These are phyloP conservation scores for Pygocentrus nattereri DNA, from an alignment of 2,797 vertebrate genomes.

Conservation along the genomic window DNA sequence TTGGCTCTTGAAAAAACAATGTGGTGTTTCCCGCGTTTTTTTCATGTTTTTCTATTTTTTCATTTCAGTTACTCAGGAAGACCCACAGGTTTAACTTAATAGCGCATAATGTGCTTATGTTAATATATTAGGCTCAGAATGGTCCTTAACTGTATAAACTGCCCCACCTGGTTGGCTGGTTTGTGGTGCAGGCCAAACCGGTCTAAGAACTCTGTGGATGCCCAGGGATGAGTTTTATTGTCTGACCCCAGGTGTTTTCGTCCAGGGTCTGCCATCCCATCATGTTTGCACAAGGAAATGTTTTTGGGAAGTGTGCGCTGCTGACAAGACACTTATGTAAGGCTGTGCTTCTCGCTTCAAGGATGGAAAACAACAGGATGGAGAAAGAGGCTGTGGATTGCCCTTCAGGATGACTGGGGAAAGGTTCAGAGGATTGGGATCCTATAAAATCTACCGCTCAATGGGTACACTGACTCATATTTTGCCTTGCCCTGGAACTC, in stretches of 20 bases:
- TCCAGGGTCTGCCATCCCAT: slow-evolving; percentile 63
- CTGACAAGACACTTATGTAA: slow-evolving; percentile 75
- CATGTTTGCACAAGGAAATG: slow-evolving; percentile 63
- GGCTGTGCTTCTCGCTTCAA: slow-evolving; percentile 65
- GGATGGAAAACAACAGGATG: slow-evolving; percentile 75
- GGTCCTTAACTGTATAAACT: slow-evolving; percentile 48
- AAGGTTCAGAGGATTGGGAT: slow-evolving; percentile 65
- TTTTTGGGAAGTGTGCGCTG: slow-evolving; percentile 81
- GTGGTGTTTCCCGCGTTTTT: slow-evolving; percentile 70
- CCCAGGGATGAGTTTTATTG: slow-evolving; percentile 69
- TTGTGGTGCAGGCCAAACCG: slow-evolving; percentile 66
- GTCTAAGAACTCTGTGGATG: slow-evolving; percentile 60
- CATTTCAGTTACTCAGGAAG: slow-evolving; percentile 20
- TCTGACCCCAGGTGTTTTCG: slow-evolving; percentile 66
- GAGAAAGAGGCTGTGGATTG: slow-evolving; percentile 63
- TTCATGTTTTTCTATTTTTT: slow-evolving; percentile 63
- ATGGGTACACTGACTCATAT: slow-evolving; percentile 57
- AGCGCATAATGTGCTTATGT: slow-evolving; percentile 71
- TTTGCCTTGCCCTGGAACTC: slow-evolving; percentile 46
- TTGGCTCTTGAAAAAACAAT: slow-evolving; percentile 73
- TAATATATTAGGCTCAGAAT: slow-evolving; percentile 68
- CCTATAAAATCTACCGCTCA: slow-evolving; percentile 54
- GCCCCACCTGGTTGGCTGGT: slow-evolving; percentile 42
- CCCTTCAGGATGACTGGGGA: slow-evolving; percentile 69
- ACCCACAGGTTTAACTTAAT: slow-evolving; percentile 49